Evolutionary conservation across 64 coral and sea anemone species (phyloP), one percentile per base, ranked within the genome.

Genomic region (Stichodactyla helianthus): DNA sequence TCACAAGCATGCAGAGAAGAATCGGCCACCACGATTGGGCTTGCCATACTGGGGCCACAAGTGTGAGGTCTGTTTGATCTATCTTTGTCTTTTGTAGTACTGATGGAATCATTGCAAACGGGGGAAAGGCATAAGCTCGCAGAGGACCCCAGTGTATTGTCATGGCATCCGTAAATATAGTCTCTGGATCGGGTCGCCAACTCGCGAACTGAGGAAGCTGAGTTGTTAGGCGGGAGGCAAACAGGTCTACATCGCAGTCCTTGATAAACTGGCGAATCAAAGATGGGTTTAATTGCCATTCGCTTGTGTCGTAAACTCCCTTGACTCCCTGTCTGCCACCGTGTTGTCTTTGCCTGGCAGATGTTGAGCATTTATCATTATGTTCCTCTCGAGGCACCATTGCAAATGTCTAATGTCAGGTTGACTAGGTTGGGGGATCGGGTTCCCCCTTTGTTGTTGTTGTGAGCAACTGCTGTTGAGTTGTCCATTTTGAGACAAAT

Each of bases 131-230:
- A 76, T 90, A 90, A 2, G 60, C 83, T 55, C 22, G 13, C 55
- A 85, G 50, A 18, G 22, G 82, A 51, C 55, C 35, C 82, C 82
- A 90, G 54, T 90, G 52, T 1, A 90, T 54, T 53, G 25, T 90
- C 20, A 90, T 77, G 52, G 89, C 82, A 59, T 90, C 89, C 65
- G 77, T 86, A 44, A 79, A 53, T 22, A 79, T 53, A 7, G 84
- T 84, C 17, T 79, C 71, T 53, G 77, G 84, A 64, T 91, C 84
- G 63, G 89, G 89, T 79, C 78, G 77, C 84, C 89, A 91, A 55
- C 89, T 91, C 62, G 59, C 51, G 77, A 82, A 87, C n/a, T 52
- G 76, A 57, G 90, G 55, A 23, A 91, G 90, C 16, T 87, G 90
- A 83, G 51, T 35, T 50, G 90, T 91, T 62, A 76, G 77, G 52